These are phyloP conservation scores for Endomychus coccineus DNA, from an alignment of 2,888 invertebrate genomes.

Conservation along the genomic window DNA sequence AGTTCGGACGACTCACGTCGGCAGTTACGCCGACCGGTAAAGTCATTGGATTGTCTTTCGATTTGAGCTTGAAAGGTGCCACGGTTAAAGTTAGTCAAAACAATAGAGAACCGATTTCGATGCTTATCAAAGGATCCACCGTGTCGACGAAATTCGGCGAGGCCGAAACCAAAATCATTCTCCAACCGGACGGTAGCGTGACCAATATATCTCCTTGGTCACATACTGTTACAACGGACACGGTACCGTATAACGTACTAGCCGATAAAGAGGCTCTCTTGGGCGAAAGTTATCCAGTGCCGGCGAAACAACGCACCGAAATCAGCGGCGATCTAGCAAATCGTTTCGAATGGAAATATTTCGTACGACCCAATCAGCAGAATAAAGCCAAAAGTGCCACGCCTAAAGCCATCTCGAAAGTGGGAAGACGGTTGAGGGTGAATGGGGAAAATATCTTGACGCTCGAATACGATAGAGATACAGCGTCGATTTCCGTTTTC, in stretches of 20 bases:
- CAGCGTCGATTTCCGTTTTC: slow-evolving; percentile 77
- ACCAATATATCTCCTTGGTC: slow-evolving; percentile 77
- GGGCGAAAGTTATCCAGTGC: slow-evolving; percentile 84
- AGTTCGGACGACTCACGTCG: slow-evolving; percentile 84
- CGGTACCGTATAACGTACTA: slow-evolving; percentile 81
- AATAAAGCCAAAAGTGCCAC: slow-evolving; percentile 50
- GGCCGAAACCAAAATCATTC: slow-evolving; percentile 71
- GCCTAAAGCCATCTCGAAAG: slow-evolving; percentile 68
- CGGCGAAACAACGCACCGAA: slow-evolving; percentile 83
- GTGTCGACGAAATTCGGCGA: slow-evolving; percentile 78
- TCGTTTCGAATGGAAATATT: slow-evolving; percentile 93
- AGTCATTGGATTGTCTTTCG: slow-evolving; percentile 79
- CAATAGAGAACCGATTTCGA: slow-evolving; percentile 72
- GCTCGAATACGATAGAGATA: slow-evolving; percentile 83
- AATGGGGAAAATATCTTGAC: slow-evolving; percentile 89
- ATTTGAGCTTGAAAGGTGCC: slow-evolving; percentile 85
- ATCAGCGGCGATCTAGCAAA: slow-evolving; percentile 86
- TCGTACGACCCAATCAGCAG: slow-evolving; percentile 66
- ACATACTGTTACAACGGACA: slow-evolving; percentile 82
- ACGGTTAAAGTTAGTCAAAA: slow-evolving; percentile 79
- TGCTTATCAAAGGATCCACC: slow-evolving; percentile 80
- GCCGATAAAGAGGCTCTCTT: slow-evolving; percentile 81
- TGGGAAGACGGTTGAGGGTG: slow-evolving; percentile 76
- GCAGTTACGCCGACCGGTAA: slow-evolving; percentile 95
- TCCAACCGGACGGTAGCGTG: slow-evolving; percentile 77